These are phyloP conservation scores for Spodoptera frugiperda DNA, from an alignment of 1,140 invertebrate genomes.

Conservation along the genomic window DNA sequence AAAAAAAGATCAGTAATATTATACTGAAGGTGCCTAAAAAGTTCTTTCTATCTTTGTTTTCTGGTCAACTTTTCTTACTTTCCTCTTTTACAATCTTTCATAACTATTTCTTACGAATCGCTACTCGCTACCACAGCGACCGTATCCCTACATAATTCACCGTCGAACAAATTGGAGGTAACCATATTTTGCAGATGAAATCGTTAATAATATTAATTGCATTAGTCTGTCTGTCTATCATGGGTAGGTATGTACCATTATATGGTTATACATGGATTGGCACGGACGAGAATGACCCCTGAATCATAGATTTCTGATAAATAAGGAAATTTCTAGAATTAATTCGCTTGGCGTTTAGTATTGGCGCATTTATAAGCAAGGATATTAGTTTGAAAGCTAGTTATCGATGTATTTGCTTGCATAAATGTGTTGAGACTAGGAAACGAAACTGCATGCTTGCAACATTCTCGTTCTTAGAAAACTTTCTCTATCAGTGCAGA, in stretches of 20 bases:
- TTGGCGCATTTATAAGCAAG: too few relatives aligned
- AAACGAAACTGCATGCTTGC: too few relatives aligned
- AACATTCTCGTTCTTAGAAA: too few relatives aligned
- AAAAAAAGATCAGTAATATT: too few relatives aligned
- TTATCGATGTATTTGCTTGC: neutral
- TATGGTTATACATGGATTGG: slow-evolving; percentile 18
- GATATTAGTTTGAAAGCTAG: neutral
- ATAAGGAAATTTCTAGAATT: too few relatives aligned
- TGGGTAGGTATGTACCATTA: slow-evolving; percentile 8
- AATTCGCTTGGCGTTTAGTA: too few relatives aligned
- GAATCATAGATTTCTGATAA: slow-evolving; percentile 1
- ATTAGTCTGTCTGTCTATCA: slow-evolving; percentile 38
- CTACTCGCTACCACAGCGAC: neutral
- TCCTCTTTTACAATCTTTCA: neutral
- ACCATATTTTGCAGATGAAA: slow-evolving; percentile 39
- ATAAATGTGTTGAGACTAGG: neutral
- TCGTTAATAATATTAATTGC: slow-evolving; percentile 39
- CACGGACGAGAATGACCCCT: slow-evolving; percentile 12
- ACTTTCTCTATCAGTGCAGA: too few relatives aligned
- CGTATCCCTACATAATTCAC: neutral
- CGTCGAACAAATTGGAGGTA: slow-evolving; percentile 36
- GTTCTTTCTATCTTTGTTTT: too few relatives aligned
- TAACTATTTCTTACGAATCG: neutral
- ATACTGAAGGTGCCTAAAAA: too few relatives aligned
- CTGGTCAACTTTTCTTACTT: too few relatives aligned